A percentile compares a stretch with the other conserved stretches of the same genome.
phyloP scores from a whole-genome alignment of 1,140 invertebrate species.

The Ladona fulva region DNA sequence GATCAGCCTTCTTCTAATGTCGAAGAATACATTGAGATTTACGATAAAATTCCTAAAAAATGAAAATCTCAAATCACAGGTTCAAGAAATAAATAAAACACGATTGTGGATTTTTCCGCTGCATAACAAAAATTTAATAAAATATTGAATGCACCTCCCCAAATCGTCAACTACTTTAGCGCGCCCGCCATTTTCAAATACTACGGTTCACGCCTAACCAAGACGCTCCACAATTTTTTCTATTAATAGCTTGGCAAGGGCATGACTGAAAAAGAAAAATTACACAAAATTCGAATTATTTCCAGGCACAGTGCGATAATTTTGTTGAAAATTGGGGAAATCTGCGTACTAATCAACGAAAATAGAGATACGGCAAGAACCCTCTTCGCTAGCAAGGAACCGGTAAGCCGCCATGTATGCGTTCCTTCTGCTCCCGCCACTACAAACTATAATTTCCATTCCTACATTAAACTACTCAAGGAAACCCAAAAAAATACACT shows the following conservation, averaged over 20 bases:
- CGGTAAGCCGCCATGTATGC: conserved; percentile 1
- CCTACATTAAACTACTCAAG: conserved; percentile 14
- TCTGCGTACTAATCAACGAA: not conserved
- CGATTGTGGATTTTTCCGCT: too few species aligned
- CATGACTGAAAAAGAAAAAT: too few species aligned
- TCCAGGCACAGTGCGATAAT: too few species aligned
- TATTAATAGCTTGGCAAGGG: conserved; percentile 20
- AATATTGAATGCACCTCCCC: too few species aligned
- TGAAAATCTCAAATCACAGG: too few species aligned
- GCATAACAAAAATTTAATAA: too few species aligned
- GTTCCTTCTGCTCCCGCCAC: not conserved
- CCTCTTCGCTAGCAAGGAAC: conserved; percentile 11
- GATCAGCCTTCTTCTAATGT: too few species aligned
- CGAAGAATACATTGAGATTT: too few species aligned
- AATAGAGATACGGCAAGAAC: not conserved
- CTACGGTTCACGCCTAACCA: conserved; percentile 16
- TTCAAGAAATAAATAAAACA: too few species aligned
- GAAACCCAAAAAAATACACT: not conserved
- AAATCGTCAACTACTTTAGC: conserved; percentile 18
- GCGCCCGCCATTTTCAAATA: conserved; percentile 27
- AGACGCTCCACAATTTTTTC: conserved; percentile 20
- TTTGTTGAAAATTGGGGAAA: too few species aligned
- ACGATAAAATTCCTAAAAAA: too few species aligned
- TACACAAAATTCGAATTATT: too few species aligned
- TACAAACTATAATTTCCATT: conserved; percentile 19